These are phyloP conservation scores for Denticeps clupeoides DNA, from an alignment of 2,797 vertebrate species.

Conservation along the genomic window DNA sequence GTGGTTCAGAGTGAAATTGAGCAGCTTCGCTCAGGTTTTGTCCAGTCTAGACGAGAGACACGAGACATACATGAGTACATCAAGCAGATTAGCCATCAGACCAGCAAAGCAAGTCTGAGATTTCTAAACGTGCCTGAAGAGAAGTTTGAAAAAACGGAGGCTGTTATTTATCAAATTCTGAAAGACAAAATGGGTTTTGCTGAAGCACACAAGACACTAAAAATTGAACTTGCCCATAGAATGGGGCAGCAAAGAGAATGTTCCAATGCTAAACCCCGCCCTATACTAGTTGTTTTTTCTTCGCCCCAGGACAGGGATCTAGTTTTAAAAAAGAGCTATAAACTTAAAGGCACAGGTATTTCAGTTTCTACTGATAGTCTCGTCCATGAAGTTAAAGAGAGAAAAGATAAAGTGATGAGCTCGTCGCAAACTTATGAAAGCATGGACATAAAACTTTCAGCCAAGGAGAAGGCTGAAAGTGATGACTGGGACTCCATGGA, in stretches of 20 bases:
- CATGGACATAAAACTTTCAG: conserved; percentile 86
- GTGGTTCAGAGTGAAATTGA: conserved; percentile 98
- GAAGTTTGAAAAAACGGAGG: conserved; percentile 75
- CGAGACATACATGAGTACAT: conserved; percentile 96
- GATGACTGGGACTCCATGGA: conserved; percentile 85
- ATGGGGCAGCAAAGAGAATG: conserved; percentile 92
- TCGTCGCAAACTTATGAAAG: conserved; percentile 96
- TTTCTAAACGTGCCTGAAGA: conserved; percentile 96
- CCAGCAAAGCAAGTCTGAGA: conserved; percentile 81
- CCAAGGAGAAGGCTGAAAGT: conserved; percentile 72
- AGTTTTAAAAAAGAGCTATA: conserved; percentile 96
- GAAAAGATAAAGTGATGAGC: conserved; percentile 77
- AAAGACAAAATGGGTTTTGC: conserved; percentile 90
- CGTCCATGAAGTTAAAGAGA: conserved; percentile 77
- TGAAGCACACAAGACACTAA: conserved; percentile 76
- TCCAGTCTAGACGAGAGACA: conserved; percentile 93
- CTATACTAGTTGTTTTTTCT: conserved; percentile 91
- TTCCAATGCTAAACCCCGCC: conserved; percentile 89
- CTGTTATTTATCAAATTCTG: conserved; percentile 78
- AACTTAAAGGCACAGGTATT: conserved; percentile 93
- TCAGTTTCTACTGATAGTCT: conserved; percentile 91
- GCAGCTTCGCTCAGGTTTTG: conserved; percentile 88
- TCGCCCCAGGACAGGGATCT: conserved; percentile 86
- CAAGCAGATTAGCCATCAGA: conserved; percentile 82
- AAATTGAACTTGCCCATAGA: conserved; percentile 90